These are phyloP conservation scores for Urocitellus parryii DNA, from an alignment of 2,113 vertebrate species.

Conservation along the genomic window DNA sequence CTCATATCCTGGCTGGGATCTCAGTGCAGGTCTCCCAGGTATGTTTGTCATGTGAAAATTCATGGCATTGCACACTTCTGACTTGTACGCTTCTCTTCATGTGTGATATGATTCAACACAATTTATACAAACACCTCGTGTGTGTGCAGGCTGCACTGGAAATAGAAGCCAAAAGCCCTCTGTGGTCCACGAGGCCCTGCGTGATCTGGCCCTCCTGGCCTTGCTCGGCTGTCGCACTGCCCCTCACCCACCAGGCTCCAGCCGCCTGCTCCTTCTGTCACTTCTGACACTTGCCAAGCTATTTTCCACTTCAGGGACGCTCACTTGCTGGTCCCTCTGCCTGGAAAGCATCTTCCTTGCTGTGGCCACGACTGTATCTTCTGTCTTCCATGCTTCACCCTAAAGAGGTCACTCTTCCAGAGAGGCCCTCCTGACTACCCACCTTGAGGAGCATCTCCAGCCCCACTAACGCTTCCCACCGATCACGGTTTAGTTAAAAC, in stretches of 20 bases:
- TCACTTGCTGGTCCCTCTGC: not conserved
- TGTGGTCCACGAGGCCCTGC: not conserved
- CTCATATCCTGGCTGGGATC: not conserved
- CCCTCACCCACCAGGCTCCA: not conserved
- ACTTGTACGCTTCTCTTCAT: not conserved
- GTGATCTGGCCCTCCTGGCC: not conserved
- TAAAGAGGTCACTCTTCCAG: not conserved
- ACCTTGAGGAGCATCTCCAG: not conserved
- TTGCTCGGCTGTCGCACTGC: not conserved
- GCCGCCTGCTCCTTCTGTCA: constrained; percentile 38
- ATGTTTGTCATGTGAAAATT: not conserved
- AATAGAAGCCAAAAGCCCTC: not conserved
- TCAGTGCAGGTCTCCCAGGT: not conserved
- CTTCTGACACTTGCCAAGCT: constrained; percentile 37
- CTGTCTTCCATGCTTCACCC: not conserved
- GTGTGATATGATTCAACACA: not conserved
- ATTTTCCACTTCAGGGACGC: constrained; percentile 36
- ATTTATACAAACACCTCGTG: not conserved
- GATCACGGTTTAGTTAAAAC: not conserved
- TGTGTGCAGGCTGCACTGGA: not conserved
- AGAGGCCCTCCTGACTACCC: not conserved
- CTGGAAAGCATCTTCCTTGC: constrained; percentile 9
- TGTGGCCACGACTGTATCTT: not conserved
- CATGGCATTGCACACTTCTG: not conserved
- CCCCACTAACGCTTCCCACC: no score